A percentile compares a stretch with the other conserved stretches of the same genome.
phyloP scores from a whole-genome alignment of 1,140 invertebrate genomes.

The Orchesella cincta region DNA sequence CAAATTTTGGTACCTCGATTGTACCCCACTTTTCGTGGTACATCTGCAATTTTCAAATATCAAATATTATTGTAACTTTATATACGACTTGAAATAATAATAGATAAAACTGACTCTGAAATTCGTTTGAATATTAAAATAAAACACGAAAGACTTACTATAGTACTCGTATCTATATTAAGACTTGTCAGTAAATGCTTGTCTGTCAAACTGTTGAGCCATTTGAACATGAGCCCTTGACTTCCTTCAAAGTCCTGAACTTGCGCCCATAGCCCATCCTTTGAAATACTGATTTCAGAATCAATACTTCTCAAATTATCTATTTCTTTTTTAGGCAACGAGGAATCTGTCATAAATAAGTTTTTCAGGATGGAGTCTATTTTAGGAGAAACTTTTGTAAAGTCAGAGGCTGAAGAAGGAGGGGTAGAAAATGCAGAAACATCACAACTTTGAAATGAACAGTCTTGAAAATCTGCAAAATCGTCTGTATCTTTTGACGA shows the following conservation, averaged over 20 bases:
- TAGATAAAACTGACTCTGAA: background rate
- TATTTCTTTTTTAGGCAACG: background rate
- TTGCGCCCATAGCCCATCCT: slow-evolving; percentile 36
- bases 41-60: slow-evolving; percentile 32
- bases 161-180: slow-evolving; percentile 44
- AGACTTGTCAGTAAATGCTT: slow-evolving; percentile 41
- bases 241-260: slow-evolving; percentile 49
- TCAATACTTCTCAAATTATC: background rate
- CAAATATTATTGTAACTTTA: background rate
- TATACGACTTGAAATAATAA: background rate
- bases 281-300: slow-evolving; percentile 32
- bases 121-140: no score
- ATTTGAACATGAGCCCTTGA: slow-evolving; percentile 46
- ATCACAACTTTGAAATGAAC: slow-evolving; percentile 22
- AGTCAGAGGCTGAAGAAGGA: background rate
- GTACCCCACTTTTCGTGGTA: slow-evolving; percentile 46
- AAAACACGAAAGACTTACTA: no score
- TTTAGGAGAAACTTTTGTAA: background rate
- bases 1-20: slow-evolving; percentile 48
- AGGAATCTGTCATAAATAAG: background rate
- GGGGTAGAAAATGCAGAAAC: background rate
- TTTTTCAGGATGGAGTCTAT: background rate
- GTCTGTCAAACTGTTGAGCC: slow-evolving; percentile 38
- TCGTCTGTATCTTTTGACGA: background rate
- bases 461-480: slow-evolving; percentile 30